phyloP scores from a whole-genome alignment of 1,140 invertebrate species.

The Lepidurus couesii region DNA sequence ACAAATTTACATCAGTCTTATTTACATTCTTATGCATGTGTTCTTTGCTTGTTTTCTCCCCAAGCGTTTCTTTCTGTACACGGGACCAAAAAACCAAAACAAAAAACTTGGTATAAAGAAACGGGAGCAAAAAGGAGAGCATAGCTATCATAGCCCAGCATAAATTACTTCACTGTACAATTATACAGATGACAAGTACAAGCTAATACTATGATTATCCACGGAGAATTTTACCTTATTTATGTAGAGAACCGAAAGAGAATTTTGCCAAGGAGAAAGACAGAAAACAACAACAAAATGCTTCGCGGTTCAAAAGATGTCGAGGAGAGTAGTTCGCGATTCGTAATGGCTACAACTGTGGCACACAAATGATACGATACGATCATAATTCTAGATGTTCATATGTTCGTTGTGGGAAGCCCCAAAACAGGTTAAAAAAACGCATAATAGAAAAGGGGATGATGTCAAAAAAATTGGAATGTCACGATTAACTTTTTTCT shows the following conservation, averaged over 20 bases:
- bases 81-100: background rate
- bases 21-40: background rate
- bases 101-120: background rate
- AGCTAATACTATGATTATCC: conserved; percentile 18
- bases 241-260: background rate
- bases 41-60: background rate
- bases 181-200: conserved; percentile 22
- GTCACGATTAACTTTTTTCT: background rate
- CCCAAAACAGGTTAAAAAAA: background rate
- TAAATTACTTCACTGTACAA: conserved; percentile 22
- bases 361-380: background rate
- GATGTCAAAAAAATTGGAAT: background rate
- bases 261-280: background rate
- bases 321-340: background rate
- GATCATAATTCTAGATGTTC: background rate
- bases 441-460: background rate
- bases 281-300: background rate
- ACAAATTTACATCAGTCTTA: conserved; percentile 12
- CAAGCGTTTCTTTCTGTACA: background rate
- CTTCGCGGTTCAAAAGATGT: background rate
- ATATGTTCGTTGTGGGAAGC: background rate
- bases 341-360: background rate
- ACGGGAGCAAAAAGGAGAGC: background rate
- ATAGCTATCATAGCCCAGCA: conserved; percentile 14
- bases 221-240: conserved; percentile 15